Percentiles rank a stretch among this genome's conserved stretches.
Evolutionary conservation across 2,888 invertebrate genomes (phyloP).

Genomic region (Oxytorus armatus): DNA sequence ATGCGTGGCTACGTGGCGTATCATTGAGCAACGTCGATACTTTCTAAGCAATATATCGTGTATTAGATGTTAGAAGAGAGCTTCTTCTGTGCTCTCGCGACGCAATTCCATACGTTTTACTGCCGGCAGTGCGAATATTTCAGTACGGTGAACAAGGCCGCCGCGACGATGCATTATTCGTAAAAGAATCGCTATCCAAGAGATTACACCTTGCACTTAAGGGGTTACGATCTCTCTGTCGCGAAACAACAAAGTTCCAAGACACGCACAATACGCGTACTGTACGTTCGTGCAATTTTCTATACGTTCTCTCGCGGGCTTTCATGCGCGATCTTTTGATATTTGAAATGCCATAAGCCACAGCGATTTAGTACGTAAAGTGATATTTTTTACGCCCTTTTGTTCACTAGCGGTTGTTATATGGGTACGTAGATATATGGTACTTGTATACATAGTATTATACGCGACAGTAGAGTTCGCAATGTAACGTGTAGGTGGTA

Average conservation of each 20-base stretch:
- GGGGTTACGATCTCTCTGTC: constrained; percentile 51
- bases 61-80: not conserved
- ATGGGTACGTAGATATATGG: not conserved
- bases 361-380: too few relatives aligned
- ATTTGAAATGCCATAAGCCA: constrained; percentile 2
- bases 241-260: constrained; percentile 31
- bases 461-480: constrained; percentile 57
- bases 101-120: constrained; percentile 28
- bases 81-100: constrained; percentile 17
- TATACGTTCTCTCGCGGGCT: constrained; percentile 1
- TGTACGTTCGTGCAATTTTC: constrained; percentile 32
- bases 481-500: constrained; percentile 78
- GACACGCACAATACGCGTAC: constrained; percentile 28
- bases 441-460: not conserved
- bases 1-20: not conserved
- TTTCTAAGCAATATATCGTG: constrained; percentile 47
- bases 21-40: constrained; percentile 49
- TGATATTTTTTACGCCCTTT: not conserved
- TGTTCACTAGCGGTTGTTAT: too few relatives aligned
- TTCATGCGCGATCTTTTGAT: not conserved
- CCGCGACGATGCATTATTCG: constrained; percentile 24
- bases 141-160: constrained; percentile 11
- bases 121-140: constrained; percentile 9
- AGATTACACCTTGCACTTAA: constrained; percentile 42
- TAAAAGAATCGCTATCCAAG: constrained; percentile 17